Evolutionary conservation across 2,888 invertebrate genomes (phyloP).

Genomic region (Ceriagrion tenellum): DNA sequence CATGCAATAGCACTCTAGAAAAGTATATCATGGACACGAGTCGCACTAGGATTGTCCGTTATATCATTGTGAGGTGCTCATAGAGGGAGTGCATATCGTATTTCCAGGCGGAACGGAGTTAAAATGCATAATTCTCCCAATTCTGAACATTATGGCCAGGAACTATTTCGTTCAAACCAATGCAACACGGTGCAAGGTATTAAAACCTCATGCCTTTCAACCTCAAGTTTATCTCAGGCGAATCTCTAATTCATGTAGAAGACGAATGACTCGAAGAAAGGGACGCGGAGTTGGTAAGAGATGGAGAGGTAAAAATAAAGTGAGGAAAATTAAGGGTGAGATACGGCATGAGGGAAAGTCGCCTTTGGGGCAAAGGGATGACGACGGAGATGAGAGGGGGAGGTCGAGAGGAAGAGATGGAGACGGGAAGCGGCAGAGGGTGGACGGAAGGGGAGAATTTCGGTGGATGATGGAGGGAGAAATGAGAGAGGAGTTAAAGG

Average conservation of each 20-base stretch:
- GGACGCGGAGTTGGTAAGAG: neutral
- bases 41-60: too few relatives aligned
- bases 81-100: too few relatives aligned
- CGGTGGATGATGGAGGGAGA: neutral
- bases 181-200: neutral
- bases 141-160: neutral
- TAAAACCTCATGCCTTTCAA: neutral
- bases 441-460: slow-evolving; percentile 20
- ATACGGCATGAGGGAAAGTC: neutral
- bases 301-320: neutral
- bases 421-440: neutral
- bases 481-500: neutral
- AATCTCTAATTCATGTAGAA: neutral
- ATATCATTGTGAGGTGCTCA: too few relatives aligned
- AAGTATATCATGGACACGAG: too few relatives aligned
- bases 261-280: neutral
- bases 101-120: neutral
- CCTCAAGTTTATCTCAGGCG: neutral
- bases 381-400: neutral
- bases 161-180: neutral
- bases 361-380: neutral
- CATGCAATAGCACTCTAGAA: too few relatives aligned
- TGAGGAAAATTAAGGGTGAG: neutral
- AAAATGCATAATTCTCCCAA: neutral
- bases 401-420: neutral